Evolutionary conservation across 2,888 invertebrate genomes (phyloP).

Genomic region (Icerya purchasi): DNA sequence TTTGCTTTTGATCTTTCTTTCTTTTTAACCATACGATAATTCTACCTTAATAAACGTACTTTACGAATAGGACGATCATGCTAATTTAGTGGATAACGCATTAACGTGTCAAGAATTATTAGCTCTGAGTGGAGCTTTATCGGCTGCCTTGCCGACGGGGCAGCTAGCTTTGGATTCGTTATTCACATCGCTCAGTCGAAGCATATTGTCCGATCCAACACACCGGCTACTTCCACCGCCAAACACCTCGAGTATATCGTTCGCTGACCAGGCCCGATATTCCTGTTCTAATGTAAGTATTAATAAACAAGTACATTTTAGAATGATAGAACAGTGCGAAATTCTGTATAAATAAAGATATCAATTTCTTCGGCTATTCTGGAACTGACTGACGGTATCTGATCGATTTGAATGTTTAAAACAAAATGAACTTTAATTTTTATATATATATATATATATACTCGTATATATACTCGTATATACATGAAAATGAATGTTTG

Average conservation of each 20-base stretch:
- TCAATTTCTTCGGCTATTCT: too few species aligned
- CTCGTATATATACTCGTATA: not conserved
- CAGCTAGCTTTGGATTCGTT: constrained; percentile 51
- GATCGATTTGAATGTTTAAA: not conserved
- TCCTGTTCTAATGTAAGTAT: too few species aligned
- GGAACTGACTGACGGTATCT: too few species aligned
- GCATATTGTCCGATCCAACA: constrained; percentile 8
- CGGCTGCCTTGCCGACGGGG: constrained; percentile 73
- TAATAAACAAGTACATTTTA: too few species aligned
- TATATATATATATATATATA: not conserved
- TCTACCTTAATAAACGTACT: not conserved
- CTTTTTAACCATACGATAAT: too few species aligned
- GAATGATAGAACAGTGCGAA: too few species aligned
- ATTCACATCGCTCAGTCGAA: constrained; percentile 57
- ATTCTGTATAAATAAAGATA: too few species aligned
- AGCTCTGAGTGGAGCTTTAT: constrained; percentile 76
- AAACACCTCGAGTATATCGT: constrained; percentile 9
- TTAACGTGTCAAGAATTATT: constrained; percentile 69
- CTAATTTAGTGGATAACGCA: constrained; percentile 10
- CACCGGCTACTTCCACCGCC: not conserved
- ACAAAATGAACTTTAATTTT: not conserved
- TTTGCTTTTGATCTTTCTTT: not conserved
- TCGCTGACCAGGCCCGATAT: constrained; percentile 11
- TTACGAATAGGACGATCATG: constrained; percentile 3
- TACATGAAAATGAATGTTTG: too few species aligned